These are phyloP conservation scores for Danaus chrysippus DNA, from an alignment of 2,888 invertebrate species.

Conservation along the genomic window DNA sequence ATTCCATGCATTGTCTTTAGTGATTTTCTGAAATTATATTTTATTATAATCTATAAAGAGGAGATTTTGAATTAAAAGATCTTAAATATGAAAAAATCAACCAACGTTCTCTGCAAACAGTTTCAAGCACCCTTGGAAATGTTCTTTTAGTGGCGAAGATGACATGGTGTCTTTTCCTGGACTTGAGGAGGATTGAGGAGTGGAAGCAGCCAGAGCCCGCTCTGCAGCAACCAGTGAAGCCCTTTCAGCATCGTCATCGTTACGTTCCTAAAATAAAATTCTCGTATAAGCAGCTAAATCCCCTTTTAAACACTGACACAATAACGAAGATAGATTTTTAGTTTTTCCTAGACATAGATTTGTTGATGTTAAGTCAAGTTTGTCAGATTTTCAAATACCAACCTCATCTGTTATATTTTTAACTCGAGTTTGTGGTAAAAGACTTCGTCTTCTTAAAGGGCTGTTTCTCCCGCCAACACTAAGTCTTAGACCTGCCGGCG, in stretches of 20 bases:
- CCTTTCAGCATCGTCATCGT: conserved; percentile 82
- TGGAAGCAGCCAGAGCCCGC: conserved; percentile 58
- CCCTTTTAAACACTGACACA: too few species aligned
- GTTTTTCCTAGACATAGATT: too few species aligned
- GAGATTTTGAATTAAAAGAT: background rate
- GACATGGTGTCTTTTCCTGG: conserved; percentile 55
- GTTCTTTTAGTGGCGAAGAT: conserved; percentile 81
- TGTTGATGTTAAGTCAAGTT: too few species aligned
- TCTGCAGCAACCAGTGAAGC: conserved; percentile 71
- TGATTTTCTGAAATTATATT: conserved; percentile 85
- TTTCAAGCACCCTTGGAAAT: conserved; percentile 86
- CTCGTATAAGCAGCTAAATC: background rate
- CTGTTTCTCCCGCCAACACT: conserved; percentile 67
- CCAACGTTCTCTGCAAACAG: conserved; percentile 89
- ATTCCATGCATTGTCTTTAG: conserved; percentile 92
- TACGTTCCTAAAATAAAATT: conserved; percentile 52
- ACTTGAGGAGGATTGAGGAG: conserved; percentile 54
- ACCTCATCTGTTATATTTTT: conserved; percentile 55
- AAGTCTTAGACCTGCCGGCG: conserved; percentile 46
- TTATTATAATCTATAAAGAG: too few species aligned
- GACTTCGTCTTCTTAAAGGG: conserved; percentile 57
- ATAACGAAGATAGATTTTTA: too few species aligned
- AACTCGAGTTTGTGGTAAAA: conserved; percentile 50
- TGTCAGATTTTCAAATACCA: conserved; percentile 18
- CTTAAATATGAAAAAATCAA: conserved; percentile 20